Base-by-base conservation (phyloP, 2,888 invertebrate genomes). In the Eumacrocentrus americanus region DNA sequence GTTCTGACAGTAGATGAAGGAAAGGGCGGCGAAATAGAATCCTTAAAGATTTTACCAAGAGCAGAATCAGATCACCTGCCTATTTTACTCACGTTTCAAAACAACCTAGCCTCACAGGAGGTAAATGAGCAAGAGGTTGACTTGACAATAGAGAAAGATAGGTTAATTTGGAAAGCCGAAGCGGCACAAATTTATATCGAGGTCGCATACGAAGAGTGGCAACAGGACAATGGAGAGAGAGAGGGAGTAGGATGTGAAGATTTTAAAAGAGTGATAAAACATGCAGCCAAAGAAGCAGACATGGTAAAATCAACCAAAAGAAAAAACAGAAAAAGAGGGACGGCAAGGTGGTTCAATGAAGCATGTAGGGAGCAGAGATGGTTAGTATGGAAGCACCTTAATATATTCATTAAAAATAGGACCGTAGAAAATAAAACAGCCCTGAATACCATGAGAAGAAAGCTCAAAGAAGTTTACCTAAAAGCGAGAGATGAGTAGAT, bases 51-150 rank as follows among this genome's bases (percentile, higher is more conserved):
- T 6, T 23, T 9, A 23, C 4, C 23, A 0, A 53, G 59, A 11
- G 23, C 44, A 1, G 62, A 56, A n/a, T 63, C 61, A 1, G 65
- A 62, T 16, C 60, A 62, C 38, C 7, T 54, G 2, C 61, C 62
- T 6, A 22, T 63, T 11, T 2, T n/a, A 6, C n/a, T n/a, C n/a
- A n/a, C n/a, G n/a, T n/a, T n/a, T n/a, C n/a, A n/a, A n/a, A n/a
- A n/a, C n/a, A n/a, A n/a, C n/a, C n/a, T n/a, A n/a, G n/a, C n/a
- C n/a, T n/a, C n/a, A n/a, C n/a, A n/a, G n/a, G n/a, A n/a, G n/a
- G n/a, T n/a, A n/a, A n/a, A n/a, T n/a, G n/a, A n/a, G n/a, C n/a
- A n/a, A n/a, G n/a, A n/a, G n/a, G n/a, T n/a, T n/a, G n/a, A n/a
- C n/a, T n/a, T n/a, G n/a, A n/a, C n/a, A n/a, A n/a, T n/a, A n/a